Evolutionary conservation across 2,113 vertebrate species (phyloP).

Genomic region (Dascyllus trimaculatus): DNA sequence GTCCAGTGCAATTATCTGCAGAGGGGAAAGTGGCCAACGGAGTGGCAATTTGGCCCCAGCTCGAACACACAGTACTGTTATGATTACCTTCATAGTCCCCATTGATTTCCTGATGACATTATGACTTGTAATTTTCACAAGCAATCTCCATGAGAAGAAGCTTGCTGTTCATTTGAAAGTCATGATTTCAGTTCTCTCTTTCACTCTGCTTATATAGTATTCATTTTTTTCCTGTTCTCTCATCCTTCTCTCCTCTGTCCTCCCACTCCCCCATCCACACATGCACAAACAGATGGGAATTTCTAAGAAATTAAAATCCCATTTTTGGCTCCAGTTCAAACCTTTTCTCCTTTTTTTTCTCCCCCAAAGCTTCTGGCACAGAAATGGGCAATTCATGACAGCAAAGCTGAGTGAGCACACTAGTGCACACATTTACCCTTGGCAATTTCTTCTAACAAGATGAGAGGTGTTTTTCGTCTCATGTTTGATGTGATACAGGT

Average conservation of each 20-base stretch:
- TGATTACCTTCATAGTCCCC: conserved; percentile 83
- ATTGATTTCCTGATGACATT: conserved; percentile 83
- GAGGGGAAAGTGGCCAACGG: conserved; percentile 74
- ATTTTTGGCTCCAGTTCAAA: conserved; percentile 74
- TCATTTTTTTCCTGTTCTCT: conserved; percentile 11
- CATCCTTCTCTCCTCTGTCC: conserved; percentile 31
- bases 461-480: conserved; percentile 62
- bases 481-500: conserved; percentile 75
- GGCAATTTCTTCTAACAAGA: conserved; percentile 69
- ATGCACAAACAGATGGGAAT: conserved; percentile 78
- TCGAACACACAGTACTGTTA: conserved; percentile 70
- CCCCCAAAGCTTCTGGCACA: conserved; percentile 57
- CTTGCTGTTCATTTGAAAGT: conserved; percentile 80
- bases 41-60: conserved; percentile 76
- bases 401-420: conserved; percentile 70
- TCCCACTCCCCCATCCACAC: conserved; percentile 39
- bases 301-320: conserved; percentile 79
- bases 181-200: conserved; percentile 66
- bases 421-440: conserved; percentile 65
- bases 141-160: conserved; percentile 76
- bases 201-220: conserved; percentile 27
- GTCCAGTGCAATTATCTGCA: conserved; percentile 83
- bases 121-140: conserved; percentile 82
- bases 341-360: conserved; percentile 24
- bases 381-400: conserved; percentile 73